Evolutionary conservation across 2,797 vertebrate species (phyloP), one percentile per base, ranked within the genome.

Genomic region (Hybognathus amarus): DNA sequence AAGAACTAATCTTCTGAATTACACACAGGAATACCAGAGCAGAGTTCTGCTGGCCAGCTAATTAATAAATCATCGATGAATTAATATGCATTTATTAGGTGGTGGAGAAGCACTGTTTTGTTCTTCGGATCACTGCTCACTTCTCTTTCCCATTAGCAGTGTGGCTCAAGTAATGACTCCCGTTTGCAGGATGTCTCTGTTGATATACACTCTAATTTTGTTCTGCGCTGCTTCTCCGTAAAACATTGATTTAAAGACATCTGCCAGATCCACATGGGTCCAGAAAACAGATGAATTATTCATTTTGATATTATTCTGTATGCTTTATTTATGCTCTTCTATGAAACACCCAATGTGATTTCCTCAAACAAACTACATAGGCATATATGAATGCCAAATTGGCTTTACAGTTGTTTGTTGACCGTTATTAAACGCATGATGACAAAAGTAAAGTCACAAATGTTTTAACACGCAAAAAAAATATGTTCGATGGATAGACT

Each of bases 181-280:
- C n/a, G 33, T 50, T 64, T 64, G 42, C 33, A 50, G 42, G 22
- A 52, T 66, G 42, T 82, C 56, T 74, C 54, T 73, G 68, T 82
- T 74, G 30, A 64, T 24, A 74, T 71, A 71, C 79, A 18, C 79
- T 81, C 69, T 81, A 24, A 63, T 64, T 38, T 36, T 71, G 79
- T 24, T 38, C 50, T 80, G 52, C 8, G 5, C 68, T 50, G 68
- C 79, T n/a, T 81, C 70, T 66, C 45, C 54, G 69, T 82, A 64
- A 15, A 82, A 74, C 70, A 82, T 74, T 74, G 80, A 82, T 74
- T 66, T 52, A 64, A 59, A 82, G 70, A 74, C 80, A 82, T 82
- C 69, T 82, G 80, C 59, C 22, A 12, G 13, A 82, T 82, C 69
- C 69, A 74, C 80, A 81, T 38, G 80, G 59, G 80, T 82, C 80